phyloP scores from a whole-genome alignment of 2,797 vertebrate genomes.

The Clarias laeviceps region DNA sequence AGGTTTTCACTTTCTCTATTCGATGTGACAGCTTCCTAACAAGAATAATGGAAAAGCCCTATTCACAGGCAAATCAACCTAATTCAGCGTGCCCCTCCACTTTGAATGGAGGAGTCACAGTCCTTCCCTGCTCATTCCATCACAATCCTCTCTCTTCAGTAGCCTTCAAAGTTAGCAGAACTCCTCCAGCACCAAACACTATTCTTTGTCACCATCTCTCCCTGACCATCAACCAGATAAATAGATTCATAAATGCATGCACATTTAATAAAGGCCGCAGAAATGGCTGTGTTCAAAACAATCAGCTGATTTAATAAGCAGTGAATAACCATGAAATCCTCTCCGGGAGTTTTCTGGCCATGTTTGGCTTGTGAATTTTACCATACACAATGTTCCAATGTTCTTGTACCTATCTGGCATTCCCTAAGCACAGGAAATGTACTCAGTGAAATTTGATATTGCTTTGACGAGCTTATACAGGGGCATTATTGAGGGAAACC shows the following conservation, averaged over 20 bases:
- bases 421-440: slow-evolving; percentile 49
- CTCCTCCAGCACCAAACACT: slow-evolving; percentile 87
- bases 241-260: slow-evolving; percentile 73
- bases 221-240: slow-evolving; percentile 70
- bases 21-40: slow-evolving; percentile 99
- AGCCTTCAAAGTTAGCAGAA: slow-evolving; percentile 87
- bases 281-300: slow-evolving; percentile 56
- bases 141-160: slow-evolving; percentile 88
- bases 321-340: slow-evolving; percentile 42
- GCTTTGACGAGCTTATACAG: slow-evolving; percentile 51
- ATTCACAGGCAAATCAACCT: slow-evolving; percentile 99
- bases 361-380: slow-evolving; percentile 19
- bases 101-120: slow-evolving; percentile 93
- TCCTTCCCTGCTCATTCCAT: slow-evolving; percentile 94
- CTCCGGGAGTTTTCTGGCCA: slow-evolving; percentile 22
- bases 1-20: slow-evolving; percentile 98
- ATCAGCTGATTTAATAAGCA: slow-evolving; percentile 70
- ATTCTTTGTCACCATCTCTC: slow-evolving; percentile 82
- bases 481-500: slow-evolving; percentile 56
- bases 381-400: slow-evolving; percentile 44
- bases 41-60: slow-evolving; percentile 98
- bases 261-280: slow-evolving; percentile 64
- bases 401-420: slow-evolving; percentile 38
- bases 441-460: slow-evolving; percentile 48
- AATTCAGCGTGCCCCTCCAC: slow-evolving; percentile 97